Base-by-base conservation (phyloP, 2,888 invertebrate genomes). In the Sminthurides aquaticus region DNA sequence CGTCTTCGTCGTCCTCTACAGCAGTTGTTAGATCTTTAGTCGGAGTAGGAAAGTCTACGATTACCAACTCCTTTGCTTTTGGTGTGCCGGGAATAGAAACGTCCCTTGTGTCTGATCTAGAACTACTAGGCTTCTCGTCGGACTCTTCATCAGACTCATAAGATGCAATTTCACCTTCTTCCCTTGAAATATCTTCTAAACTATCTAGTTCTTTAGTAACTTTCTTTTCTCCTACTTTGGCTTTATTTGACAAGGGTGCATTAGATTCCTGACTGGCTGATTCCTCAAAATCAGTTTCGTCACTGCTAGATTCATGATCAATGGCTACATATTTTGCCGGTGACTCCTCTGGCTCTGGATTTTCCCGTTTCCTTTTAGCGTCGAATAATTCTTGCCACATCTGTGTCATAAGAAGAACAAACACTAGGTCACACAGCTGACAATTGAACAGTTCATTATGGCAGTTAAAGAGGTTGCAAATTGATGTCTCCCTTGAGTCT, bases 41-140 rank as follows among this genome's bases (percentile, higher is more conserved):
- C 49, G 62, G 62, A 3, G 62, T 62, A 1, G 26, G 34, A 28
- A 43, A 56, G 43, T 62, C 57, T 22, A 11, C 25, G 20, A 60
- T 60, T 34, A 49, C 22, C 8, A 27, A 24, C 5, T 27, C 49
- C 5, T 49, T 22, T 8, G 11, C 20, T 52, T 18, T 5, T 52
- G 18, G 52, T 18, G 52, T 15, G 5, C 20, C 18, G 20, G 52
- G 20, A 20, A 5, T 5, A 5, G 22, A 52, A 22, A 18, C 20
- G 20, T 52, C 20, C 20, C 22, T 8, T 5, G 8, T 5, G 52
- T 22, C 22, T n/a, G n/a, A n/a, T n/a, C n/a, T n/a, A n/a, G n/a
- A n/a, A n/a, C n/a, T n/a, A n/a, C n/a, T n/a, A n/a, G n/a, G n/a
- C n/a, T n/a, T n/a, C 5, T 5, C 5, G 52, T 22, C 18, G 20